A percentile compares a stretch with the other conserved stretches of the same genome.
Evolutionary conservation across 2,113 vertebrate species (phyloP).

Genomic region (Gnathonemus longibarbis): DNA sequence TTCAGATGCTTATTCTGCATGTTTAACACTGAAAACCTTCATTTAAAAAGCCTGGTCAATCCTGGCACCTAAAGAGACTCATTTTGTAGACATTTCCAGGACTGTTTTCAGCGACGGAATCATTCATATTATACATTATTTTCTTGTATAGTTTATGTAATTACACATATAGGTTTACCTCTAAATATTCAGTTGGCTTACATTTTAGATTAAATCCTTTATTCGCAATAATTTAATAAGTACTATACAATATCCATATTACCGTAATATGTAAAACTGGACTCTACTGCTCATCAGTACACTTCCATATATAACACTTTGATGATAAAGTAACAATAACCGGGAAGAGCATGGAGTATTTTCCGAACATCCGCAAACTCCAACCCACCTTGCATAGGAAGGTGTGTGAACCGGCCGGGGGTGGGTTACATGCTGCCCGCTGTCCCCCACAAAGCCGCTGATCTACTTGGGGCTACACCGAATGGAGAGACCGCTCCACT

Average conservation of each 20-base stretch:
- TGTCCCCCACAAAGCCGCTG: background rate
- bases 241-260: background rate
- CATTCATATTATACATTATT: background rate
- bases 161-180: background rate
- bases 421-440: background rate
- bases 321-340: background rate
- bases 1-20: background rate
- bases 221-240: background rate
- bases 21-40: background rate
- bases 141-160: background rate
- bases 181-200: background rate
- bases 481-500: background rate
- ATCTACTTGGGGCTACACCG: background rate
- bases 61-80: background rate
- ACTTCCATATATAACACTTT: background rate
- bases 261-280: background rate
- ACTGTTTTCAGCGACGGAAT: background rate
- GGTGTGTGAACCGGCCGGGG: background rate
- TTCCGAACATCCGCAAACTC: background rate
- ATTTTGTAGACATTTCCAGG: background rate
- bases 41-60: background rate
- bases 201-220: background rate
- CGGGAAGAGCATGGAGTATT: background rate
- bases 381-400: slow-evolving; percentile 5
- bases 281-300: background rate